Percentiles rank a stretch among this genome's conserved stretches.
Conservation (phyloP, 2,888 invertebrate genomes). For the Syrphus vitripennis region DNA sequence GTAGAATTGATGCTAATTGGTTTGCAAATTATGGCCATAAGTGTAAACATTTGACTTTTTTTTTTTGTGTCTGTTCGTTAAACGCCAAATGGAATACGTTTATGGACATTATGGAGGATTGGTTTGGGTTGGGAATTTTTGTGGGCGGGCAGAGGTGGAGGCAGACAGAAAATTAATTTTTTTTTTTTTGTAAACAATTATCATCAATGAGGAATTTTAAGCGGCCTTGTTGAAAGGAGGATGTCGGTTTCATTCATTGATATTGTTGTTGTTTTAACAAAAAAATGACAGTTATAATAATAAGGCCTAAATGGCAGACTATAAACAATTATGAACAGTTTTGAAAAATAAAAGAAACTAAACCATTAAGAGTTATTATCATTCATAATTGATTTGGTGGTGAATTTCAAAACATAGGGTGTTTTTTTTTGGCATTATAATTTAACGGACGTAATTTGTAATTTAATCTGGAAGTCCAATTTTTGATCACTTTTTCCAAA, state of each 20-base stretch:
- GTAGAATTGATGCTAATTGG: constrained; percentile 69
- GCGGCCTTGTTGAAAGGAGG: not conserved
- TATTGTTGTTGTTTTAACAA: not conserved
- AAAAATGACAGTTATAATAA: not conserved
- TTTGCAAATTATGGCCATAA: constrained; percentile 67
- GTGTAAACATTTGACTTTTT: constrained; percentile 68
- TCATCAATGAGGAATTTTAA: not conserved
- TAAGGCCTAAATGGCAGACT: not conserved
- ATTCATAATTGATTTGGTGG: not conserved
- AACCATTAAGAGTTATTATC: not conserved
- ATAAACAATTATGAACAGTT: not conserved
- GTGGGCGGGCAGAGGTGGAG: constrained; percentile 1
- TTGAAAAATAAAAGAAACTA: too few relatives aligned
- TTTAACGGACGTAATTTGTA: too few relatives aligned
- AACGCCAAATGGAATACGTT: constrained; percentile 8
- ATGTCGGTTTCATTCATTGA: not conserved
- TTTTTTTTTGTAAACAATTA: constrained; percentile 41
- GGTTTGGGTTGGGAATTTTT: not conserved
- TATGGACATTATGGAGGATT: constrained; percentile 4
- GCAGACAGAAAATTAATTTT: not conserved
- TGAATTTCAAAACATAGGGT: not conserved
- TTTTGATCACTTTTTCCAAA: too few relatives aligned
- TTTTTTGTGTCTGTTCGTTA: not conserved
- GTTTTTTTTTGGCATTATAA: too few relatives aligned
- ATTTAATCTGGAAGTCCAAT: too few relatives aligned